phyloP scores from a whole-genome alignment of 2,888 invertebrate genomes.

The Theretra japonica region DNA sequence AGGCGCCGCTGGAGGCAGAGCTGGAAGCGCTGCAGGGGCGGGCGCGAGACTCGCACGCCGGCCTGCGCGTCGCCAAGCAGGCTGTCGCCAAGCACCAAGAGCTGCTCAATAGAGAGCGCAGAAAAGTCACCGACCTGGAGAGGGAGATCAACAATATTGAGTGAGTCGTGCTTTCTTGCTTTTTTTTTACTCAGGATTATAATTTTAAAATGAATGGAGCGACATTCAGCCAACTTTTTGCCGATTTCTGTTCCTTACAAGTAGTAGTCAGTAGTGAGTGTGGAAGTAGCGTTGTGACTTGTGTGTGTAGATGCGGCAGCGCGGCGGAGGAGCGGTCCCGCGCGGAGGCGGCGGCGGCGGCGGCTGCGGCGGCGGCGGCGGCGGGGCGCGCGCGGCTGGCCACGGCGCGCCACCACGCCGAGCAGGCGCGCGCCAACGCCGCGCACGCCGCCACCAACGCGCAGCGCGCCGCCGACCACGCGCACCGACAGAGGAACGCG shows the following conservation, averaged over 20 bases:
- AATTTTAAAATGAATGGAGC: too few relatives aligned
- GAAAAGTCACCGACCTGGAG: constrained; percentile 66
- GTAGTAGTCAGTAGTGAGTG: constrained; percentile 30
- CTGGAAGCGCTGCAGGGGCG: constrained; percentile 56
- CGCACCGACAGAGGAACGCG: constrained; percentile 46
- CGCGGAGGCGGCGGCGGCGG: constrained; percentile 46
- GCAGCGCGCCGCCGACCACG: constrained; percentile 45
- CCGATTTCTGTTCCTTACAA: not conserved
- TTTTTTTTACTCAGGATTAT: too few relatives aligned
- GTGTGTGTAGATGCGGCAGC: constrained; percentile 54
- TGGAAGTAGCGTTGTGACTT: too few relatives aligned
- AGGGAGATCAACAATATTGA: constrained; percentile 67
- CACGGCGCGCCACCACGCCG: constrained; percentile 69
- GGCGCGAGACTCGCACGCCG: constrained; percentile 57
- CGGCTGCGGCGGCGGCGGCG: constrained; percentile 47
- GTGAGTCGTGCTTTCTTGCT: constrained; percentile 53
- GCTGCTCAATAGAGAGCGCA: constrained; percentile 59
- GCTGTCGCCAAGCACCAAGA: constrained; percentile 56
- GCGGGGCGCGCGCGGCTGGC: constrained; percentile 62
- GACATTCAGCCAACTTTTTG: too few relatives aligned
- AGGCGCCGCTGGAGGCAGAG: constrained; percentile 67
- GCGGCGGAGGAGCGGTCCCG: constrained; percentile 51
- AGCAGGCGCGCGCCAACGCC: constrained; percentile 62
- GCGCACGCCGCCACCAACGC: constrained; percentile 50
- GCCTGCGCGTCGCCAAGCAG: constrained; percentile 52